These are phyloP conservation scores for Xenops minutus DNA, from an alignment of 2,797 vertebrate genomes.

Conservation along the genomic window DNA sequence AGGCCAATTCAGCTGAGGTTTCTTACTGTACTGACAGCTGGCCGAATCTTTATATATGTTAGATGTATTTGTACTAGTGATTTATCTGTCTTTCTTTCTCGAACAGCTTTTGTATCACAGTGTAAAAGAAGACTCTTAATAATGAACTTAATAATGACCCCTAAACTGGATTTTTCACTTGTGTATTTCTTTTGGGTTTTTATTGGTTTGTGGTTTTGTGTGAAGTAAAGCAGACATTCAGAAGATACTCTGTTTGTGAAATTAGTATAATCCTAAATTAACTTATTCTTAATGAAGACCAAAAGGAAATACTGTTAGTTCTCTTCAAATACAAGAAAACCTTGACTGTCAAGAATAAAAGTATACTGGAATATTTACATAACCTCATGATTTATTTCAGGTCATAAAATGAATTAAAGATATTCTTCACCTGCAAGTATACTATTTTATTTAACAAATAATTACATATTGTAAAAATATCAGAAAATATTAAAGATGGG, in stretches of 20 bases:
- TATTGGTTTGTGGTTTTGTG: not conserved
- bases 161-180: not conserved
- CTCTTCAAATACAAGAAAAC: not conserved
- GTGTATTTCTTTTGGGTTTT: not conserved
- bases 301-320: not conserved
- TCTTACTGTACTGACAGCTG: constrained; percentile 56
- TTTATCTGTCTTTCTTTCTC: constrained; percentile 55
- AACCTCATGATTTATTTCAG: not conserved
- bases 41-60: constrained; percentile 1
- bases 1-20: constrained; percentile 73
- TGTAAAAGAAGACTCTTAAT: not conserved
- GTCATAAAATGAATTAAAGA: not conserved
- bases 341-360: not conserved
- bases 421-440: not conserved
- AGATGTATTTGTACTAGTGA: constrained; percentile 24
- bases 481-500: not conserved
- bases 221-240: not conserved
- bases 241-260: not conserved
- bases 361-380: not conserved
- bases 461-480: not conserved
- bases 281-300: not conserved
- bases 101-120: not conserved
- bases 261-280: not conserved
- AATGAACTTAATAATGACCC: not conserved
- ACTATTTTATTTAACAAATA: not conserved